Percentiles rank a stretch among this genome's conserved stretches.
Evolutionary conservation across 37 sponge, comb jelly and placozoan species (phyloP).

Genomic region (Mnemiopsis leidyi): DNA sequence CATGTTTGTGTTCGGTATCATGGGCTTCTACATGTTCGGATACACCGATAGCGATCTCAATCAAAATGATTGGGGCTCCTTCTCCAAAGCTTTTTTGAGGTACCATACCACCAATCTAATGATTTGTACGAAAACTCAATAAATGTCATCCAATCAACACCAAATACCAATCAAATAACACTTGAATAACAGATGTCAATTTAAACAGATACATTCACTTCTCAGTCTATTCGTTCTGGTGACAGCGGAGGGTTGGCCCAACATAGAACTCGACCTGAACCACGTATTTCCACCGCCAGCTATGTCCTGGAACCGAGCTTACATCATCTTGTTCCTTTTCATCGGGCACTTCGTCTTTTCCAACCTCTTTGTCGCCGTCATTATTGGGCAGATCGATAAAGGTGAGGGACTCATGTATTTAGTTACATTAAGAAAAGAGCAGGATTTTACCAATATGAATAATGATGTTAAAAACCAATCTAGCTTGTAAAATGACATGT

Average conservation of each 20-base stretch:
- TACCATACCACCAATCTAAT: too few relatives aligned
- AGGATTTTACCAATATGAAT: too few relatives aligned
- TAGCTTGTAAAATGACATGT: too few relatives aligned
- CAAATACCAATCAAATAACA: too few relatives aligned
- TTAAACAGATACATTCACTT: too few relatives aligned
- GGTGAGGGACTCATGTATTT: too few relatives aligned
- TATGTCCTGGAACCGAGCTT: neutral
- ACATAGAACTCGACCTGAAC: neutral
- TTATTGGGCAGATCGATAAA: neutral
- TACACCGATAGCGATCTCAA: neutral
- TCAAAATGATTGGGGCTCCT: neutral
- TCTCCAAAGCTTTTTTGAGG: neutral
- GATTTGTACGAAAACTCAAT: too few relatives aligned
- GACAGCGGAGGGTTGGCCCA: neutral
- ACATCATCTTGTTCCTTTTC: neutral
- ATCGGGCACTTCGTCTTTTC: constrained; percentile 10
- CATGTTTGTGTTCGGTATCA: neutral
- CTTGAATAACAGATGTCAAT: too few relatives aligned
- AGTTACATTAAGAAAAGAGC: too few relatives aligned
- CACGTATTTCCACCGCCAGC: neutral
- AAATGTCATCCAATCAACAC: too few relatives aligned
- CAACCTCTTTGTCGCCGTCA: constrained; percentile 7
- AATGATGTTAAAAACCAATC: too few relatives aligned
- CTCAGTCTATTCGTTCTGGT: neutral
- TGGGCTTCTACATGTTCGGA: constrained; percentile 8